Evolutionary conservation across 2,113 vertebrate species (phyloP).

Genomic region (Melanerpes aurifrons): DNA sequence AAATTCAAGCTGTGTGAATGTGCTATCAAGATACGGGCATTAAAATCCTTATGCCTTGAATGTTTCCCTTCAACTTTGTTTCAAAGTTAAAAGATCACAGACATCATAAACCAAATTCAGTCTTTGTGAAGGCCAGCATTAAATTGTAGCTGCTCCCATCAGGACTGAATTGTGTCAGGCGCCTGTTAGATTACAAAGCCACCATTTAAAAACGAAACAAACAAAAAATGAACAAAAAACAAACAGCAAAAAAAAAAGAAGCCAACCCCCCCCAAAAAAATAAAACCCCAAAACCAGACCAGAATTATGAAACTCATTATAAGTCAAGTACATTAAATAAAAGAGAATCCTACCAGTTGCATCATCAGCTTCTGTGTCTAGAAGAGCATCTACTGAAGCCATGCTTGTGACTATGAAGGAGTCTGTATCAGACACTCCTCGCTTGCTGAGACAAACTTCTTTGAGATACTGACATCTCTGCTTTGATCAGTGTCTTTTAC

Average conservation of each 20-base stretch:
- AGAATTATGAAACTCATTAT: conserved; percentile 60
- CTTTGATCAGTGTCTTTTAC: conserved; percentile 61
- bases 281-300: neutral
- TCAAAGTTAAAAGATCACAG: conserved; percentile 44
- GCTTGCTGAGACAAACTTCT: conserved; percentile 67
- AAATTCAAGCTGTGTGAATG: neutral
- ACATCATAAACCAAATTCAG: conserved; percentile 53
- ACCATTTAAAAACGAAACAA: neutral
- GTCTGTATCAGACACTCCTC: conserved; percentile 64
- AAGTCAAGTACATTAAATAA: conserved; percentile 70
- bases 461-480: conserved; percentile 63
- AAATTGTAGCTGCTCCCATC: neutral
- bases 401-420: conserved; percentile 70
- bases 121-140: conserved; percentile 2
- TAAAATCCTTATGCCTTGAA: conserved; percentile 73
- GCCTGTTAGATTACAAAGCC: conserved; percentile 23
- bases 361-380: conserved; percentile 73
- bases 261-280: no score
- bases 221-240: neutral
- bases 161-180: conserved; percentile 42
- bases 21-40: neutral
- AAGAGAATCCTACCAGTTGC: conserved; percentile 72
- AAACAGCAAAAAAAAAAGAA: neutral
- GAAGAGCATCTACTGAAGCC: conserved; percentile 74
- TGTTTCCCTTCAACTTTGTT: conserved; percentile 50